phyloP scores from a whole-genome alignment of 2,113 vertebrate species.

The Coryphaenoides rupestris region DNA sequence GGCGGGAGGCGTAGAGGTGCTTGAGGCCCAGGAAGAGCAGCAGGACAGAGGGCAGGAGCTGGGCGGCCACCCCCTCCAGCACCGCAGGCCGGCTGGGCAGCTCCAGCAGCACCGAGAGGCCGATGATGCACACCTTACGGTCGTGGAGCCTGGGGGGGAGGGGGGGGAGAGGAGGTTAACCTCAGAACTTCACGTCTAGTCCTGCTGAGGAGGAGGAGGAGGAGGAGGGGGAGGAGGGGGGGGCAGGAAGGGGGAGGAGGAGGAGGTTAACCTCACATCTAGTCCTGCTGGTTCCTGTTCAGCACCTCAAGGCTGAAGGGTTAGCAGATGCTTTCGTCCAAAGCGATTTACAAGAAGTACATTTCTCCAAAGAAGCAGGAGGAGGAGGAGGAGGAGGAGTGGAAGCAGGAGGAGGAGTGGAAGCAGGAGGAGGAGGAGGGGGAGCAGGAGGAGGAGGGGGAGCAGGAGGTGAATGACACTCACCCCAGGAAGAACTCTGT shows the following conservation, averaged over 20 bases:
- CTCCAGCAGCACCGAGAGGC: conserved; percentile 90
- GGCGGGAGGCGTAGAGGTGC: conserved; percentile 85
- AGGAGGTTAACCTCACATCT: no score
- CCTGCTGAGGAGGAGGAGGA: no score
- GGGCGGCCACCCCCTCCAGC: conserved; percentile 80
- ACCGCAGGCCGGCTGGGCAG: conserved; percentile 83
- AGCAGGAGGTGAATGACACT: conserved; percentile 19
- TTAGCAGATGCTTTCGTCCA: no score
- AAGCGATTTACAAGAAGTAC: no score
- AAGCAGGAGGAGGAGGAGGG: not conserved
- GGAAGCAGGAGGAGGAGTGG: not conserved
- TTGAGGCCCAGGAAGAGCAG: conserved; percentile 95
- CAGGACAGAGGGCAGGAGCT: conserved; percentile 91
- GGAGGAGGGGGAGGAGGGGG: conserved; percentile 35
- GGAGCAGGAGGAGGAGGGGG: not conserved
- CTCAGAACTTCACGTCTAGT: no score
- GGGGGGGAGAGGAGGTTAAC: no score
- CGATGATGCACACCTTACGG: conserved; percentile 97
- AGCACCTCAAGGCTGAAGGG: no score
- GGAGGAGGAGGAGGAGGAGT: not conserved
- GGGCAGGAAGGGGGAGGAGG: conserved; percentile 69
- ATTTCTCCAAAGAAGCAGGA: no score
- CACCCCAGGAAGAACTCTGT: conserved; percentile 95
- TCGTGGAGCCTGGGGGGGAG: conserved; percentile 83
- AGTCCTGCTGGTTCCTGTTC: no score